These are phyloP conservation scores for Germaria angustata DNA, from an alignment of 2,888 invertebrate genomes.

Conservation along the genomic window DNA sequence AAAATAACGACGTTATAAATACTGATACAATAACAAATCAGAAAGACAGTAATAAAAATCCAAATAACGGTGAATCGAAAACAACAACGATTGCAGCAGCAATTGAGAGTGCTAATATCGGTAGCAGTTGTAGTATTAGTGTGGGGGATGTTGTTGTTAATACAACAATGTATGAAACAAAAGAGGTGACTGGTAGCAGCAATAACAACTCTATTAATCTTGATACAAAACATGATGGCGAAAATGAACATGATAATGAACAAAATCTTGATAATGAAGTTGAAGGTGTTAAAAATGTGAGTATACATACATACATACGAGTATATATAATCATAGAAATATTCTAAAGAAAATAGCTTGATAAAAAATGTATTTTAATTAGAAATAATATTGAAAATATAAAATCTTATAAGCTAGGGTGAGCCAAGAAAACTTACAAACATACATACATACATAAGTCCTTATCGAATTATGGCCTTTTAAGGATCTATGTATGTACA, in stretches of 20 bases:
- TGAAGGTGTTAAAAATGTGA: conserved; percentile 56
- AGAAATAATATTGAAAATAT: too few species aligned
- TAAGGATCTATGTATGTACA: too few species aligned
- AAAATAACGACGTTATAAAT: background rate
- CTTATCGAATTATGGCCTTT: too few species aligned
- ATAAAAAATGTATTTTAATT: too few species aligned
- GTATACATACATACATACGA: conserved; percentile 1
- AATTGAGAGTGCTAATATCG: background rate
- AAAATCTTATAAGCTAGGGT: too few species aligned
- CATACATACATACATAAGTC: too few species aligned
- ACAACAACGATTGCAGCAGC: background rate
- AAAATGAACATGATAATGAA: conserved; percentile 17
- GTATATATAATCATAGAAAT: background rate
- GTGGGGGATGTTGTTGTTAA: conserved; percentile 24
- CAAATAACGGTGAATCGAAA: conserved; percentile 10
- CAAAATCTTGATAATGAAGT: conserved; percentile 18
- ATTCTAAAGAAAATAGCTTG: too few species aligned
- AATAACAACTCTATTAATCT: background rate
- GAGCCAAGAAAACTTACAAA: too few species aligned
- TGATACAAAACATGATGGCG: conserved; percentile 1
- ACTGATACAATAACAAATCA: background rate
- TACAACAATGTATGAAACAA: background rate
- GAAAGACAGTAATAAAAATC: conserved; percentile 4
- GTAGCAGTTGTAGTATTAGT: background rate
- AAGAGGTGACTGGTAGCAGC: conserved; percentile 28